Evolutionary conservation across 2,888 invertebrate species (phyloP), one percentile per base, ranked within the genome.

Genomic region (Graphium colonna): DNA sequence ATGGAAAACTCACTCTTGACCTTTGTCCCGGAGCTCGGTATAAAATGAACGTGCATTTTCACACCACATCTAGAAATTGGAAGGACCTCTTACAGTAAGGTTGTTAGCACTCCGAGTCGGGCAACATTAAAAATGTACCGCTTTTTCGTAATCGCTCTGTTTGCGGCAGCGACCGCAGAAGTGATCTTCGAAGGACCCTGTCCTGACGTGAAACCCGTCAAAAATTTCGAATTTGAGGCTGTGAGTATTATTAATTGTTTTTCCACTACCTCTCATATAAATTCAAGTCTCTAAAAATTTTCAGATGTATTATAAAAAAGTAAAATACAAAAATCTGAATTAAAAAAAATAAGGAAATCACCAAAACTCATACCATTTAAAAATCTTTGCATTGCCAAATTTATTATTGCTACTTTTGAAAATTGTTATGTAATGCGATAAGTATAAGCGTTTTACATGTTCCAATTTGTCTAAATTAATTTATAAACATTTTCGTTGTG

Each of bases 161-260:
- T 76, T 15, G 81, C 82, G 51, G 72, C 61, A 15, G 78, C 75
- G 41, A 60, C 75, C 13, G 82, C 78, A 0, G 71, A 71, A 28
- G 73, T 77, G 3, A 57, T 75, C 43, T 81, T 82, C 44, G 76
- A 81, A 12, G 81, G 81, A 1, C 62, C 69, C 28, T 87, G 86
- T 50, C 83, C 83, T 9, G 77, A 75, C 1, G 59, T 82, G 50
- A 82, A 80, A 59, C 73, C 80, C 1, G 77, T 84, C n/a, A 70
- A 74, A 41, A 75, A 84, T 58, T 81, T 84, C 65, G 79, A 84
- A 18, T 52, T 52, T 15, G 39, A 45, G 17, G 45, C 52, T 33
- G 46, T 52, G 10, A 52, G 52, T 52, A 45, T 33, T 31, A 28
- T 8, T 45, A n/a, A n/a, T n/a, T n/a, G n/a, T n/a, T n/a, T n/a